Percentiles rank a stretch among this genome's conserved stretches.
These are phyloP conservation scores for Muscicapa comitata DNA, from an alignment of 2,797 vertebrate genomes.

Conservation along the genomic window DNA sequence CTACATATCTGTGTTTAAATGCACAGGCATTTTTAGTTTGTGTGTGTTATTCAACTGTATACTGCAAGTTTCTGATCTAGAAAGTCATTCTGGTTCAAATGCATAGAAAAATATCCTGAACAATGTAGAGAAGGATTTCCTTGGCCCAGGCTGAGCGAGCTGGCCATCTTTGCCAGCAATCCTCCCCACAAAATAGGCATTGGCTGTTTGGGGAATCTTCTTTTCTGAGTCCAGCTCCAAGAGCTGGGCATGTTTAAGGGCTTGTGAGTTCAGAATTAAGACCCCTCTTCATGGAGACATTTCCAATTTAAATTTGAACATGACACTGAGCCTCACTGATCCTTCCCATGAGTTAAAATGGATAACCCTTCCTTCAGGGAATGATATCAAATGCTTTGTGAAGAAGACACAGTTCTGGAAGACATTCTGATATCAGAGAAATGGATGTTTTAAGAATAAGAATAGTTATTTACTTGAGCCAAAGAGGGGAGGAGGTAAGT, in stretches of 20 bases:
- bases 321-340: background rate
- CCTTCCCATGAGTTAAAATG: background rate
- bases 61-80: background rate
- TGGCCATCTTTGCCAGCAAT: background rate
- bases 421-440: background rate
- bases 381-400: background rate
- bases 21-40: background rate
- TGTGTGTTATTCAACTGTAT: background rate
- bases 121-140: background rate
- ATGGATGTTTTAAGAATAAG: background rate
- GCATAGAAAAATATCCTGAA: background rate
- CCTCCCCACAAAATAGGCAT: background rate
- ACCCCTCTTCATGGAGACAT: background rate
- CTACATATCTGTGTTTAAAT: background rate
- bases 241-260: fast-evolving
- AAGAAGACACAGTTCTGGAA: background rate
- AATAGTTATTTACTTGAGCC: background rate
- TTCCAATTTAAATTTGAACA: background rate
- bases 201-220: background rate
- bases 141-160: background rate
- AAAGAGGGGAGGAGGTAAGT: background rate
- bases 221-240: background rate
- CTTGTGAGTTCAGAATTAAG: background rate
- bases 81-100: background rate
- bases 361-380: background rate